phyloP scores from a whole-genome alignment of 1,140 invertebrate species.

The Matsumurasca onukii region DNA sequence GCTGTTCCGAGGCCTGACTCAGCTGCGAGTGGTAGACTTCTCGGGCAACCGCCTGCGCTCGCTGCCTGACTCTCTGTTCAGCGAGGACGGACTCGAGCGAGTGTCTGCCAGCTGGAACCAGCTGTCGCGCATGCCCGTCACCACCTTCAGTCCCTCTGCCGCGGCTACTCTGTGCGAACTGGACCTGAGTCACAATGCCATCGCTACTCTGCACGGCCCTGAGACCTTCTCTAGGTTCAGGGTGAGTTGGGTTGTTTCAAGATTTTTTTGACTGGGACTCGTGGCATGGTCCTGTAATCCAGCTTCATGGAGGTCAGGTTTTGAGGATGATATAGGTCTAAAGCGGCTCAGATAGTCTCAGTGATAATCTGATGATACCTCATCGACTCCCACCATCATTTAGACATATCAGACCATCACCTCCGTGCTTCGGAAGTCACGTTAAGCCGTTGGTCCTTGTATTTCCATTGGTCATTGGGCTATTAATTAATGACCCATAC shows the following conservation, averaged over 20 bases:
- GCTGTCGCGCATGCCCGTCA: constrained; percentile 72
- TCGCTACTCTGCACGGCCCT: constrained; percentile 70
- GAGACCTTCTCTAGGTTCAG: constrained; percentile 71
- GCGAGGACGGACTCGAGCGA: constrained; percentile 68
- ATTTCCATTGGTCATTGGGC: no score
- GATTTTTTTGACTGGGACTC: not conserved
- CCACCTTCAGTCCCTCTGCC: constrained; percentile 63
- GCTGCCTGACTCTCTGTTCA: constrained; percentile 76
- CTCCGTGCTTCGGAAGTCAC: no score
- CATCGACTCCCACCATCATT: no score
- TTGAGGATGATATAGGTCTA: no score
- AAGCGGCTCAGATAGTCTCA: no score
- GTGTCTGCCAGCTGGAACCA: constrained; percentile 55
- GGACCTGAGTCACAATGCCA: constrained; percentile 78
- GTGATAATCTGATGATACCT: no score
- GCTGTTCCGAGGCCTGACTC: constrained; percentile 67
- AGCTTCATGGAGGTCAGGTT: no score
- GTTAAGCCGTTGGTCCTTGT: no score
- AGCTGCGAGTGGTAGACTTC: constrained; percentile 72
- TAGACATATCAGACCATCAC: no score
- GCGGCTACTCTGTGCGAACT: constrained; percentile 69
- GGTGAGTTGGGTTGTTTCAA: constrained; percentile 51
- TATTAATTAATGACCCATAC: no score
- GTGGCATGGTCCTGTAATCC: no score
- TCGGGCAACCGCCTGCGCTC: constrained; percentile 74